These are phyloP conservation scores for Psammodynastes pulverulentus DNA, from an alignment of 2,113 vertebrate genomes.

Conservation along the genomic window DNA sequence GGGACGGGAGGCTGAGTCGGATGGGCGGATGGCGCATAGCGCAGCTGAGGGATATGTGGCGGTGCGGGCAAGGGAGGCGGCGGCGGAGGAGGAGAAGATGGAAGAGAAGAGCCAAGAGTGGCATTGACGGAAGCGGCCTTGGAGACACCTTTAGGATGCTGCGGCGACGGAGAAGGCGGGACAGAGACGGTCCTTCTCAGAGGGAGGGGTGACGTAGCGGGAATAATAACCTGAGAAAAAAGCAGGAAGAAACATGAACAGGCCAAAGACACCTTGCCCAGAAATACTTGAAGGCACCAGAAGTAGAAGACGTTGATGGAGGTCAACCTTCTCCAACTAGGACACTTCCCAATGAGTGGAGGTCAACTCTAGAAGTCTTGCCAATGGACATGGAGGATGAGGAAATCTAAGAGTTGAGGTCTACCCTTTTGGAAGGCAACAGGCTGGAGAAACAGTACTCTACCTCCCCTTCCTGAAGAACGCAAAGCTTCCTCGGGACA, in stretches of 20 bases:
- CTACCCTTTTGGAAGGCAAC: background rate
- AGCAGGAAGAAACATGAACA: slow-evolving; percentile 59
- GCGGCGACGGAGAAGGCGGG: slow-evolving; percentile 69
- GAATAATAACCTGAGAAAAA: slow-evolving; percentile 83
- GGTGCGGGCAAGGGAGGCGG: slow-evolving; percentile 60
- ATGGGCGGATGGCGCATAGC: slow-evolving; percentile 23
- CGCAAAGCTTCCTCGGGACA: background rate
- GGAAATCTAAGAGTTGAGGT: background rate
- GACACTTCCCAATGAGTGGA: background rate
- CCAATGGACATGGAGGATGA: background rate
- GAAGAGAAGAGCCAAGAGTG: slow-evolving; percentile 54
- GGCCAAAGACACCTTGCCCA: slow-evolving; percentile 18
- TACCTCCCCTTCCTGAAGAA: background rate
- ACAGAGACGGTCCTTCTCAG: slow-evolving; percentile 79
- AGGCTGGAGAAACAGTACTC: background rate
- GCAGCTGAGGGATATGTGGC: slow-evolving; percentile 55
- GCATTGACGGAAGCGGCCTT: slow-evolving; percentile 41
- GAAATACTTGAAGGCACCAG: background rate
- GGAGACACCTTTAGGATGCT: slow-evolving; percentile 51
- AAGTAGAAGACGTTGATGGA: background rate
- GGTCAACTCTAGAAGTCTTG: background rate
- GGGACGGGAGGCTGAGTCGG: slow-evolving; percentile 55
- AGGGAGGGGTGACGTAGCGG: slow-evolving; percentile 82
- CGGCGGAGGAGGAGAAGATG: slow-evolving; percentile 49
- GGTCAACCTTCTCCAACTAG: background rate